Conservation (phyloP, 2,113 vertebrate genomes). For the Tragelaphus buxtoni region DNA sequence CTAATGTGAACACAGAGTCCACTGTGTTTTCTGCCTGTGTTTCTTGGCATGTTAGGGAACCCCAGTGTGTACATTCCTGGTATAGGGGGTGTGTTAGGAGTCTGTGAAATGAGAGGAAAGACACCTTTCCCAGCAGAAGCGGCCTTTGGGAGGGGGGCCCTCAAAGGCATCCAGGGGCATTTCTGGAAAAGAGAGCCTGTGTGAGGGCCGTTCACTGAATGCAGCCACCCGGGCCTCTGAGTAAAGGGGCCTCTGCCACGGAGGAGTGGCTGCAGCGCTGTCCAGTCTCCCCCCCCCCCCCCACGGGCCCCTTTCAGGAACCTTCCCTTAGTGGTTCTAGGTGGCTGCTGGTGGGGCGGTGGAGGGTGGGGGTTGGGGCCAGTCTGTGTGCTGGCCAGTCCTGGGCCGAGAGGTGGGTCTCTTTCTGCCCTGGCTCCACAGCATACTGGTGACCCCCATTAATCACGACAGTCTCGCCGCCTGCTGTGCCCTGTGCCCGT, state of each 20-base stretch:
- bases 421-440: neutral
- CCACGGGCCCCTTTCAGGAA: neutral
- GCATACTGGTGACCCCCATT: rapidly evolving
- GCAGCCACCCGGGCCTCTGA: neutral
- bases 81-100: neutral
- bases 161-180: neutral
- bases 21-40: neutral
- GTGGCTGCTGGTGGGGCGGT: neutral
- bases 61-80: neutral
- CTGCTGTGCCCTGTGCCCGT: neutral
- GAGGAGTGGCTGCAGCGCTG: neutral
- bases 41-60: neutral
- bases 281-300: rapidly evolving
- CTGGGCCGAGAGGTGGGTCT: neutral
- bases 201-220: neutral
- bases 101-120: neutral
- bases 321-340: neutral
- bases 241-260: neutral
- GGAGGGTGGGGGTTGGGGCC: neutral
- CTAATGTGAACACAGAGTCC: neutral
- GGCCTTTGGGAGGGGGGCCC: neutral
- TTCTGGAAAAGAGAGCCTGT: neutral
- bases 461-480: no score
- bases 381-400: neutral
- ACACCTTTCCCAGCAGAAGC: neutral